Conservation (phyloP, 2,113 vertebrate genomes). For the Galemys pyrenaicus region DNA sequence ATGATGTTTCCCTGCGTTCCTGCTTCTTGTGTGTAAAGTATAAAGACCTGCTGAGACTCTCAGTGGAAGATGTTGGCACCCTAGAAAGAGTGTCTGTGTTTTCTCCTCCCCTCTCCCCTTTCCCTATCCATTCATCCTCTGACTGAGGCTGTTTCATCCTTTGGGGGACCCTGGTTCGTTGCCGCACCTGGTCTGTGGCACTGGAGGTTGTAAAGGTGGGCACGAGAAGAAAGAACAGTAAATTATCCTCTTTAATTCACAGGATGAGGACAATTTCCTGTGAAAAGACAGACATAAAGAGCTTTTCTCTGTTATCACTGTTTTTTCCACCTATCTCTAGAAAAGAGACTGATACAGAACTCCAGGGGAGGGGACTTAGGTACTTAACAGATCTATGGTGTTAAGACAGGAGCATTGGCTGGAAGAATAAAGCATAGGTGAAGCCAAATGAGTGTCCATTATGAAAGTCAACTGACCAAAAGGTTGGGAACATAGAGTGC, state of each 20-base stretch:
- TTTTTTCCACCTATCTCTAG: not conserved
- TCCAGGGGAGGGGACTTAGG: not conserved
- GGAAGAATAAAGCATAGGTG: not conserved
- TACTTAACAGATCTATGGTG: not conserved
- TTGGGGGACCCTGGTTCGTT: no score
- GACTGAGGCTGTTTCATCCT: no score
- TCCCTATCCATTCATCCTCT: no score
- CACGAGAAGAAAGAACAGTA: conserved; percentile 34
- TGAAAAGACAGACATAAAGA: conserved; percentile 19
- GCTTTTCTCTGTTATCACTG: not conserved
- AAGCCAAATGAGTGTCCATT: not conserved
- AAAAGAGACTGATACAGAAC: not conserved
- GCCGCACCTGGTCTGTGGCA: no score
- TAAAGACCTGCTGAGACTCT: no score
- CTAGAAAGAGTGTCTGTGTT: no score
- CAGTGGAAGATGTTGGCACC: no score
- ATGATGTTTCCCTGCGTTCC: no score
- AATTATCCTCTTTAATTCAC: not conserved
- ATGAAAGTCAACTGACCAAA: not conserved
- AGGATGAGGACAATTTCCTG: conserved; percentile 47
- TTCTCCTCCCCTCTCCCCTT: no score
- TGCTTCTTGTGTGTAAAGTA: no score
- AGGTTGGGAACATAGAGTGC: not conserved
- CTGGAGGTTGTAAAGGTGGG: not conserved
- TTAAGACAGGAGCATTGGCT: not conserved